A percentile compares a stretch with the other conserved stretches of the same genome.
Evolutionary conservation across 2,797 vertebrate genomes (phyloP).

Genomic region (Capromys pilorides): DNA sequence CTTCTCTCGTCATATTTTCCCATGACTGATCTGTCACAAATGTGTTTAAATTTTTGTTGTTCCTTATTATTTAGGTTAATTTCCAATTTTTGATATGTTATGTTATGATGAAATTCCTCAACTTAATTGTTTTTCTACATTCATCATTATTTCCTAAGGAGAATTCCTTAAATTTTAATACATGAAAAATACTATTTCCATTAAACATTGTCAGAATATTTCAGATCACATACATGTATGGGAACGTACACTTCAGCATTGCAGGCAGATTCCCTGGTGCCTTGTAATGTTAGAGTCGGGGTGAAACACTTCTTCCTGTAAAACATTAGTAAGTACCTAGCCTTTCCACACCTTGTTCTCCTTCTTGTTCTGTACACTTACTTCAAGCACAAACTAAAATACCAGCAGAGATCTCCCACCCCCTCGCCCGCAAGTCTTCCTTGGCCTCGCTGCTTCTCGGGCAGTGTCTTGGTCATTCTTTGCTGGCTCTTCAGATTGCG

Average conservation of each 20-base stretch:
- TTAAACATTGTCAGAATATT: constrained; percentile 35
- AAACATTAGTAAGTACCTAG: constrained; percentile 59
- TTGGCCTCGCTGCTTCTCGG: not conserved
- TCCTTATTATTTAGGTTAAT: constrained; percentile 11
- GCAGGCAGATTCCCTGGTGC: not conserved
- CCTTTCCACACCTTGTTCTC: constrained; percentile 55
- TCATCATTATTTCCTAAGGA: constrained; percentile 12
- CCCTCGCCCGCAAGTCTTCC: not conserved
- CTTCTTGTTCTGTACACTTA: constrained; percentile 29
- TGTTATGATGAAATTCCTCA: constrained; percentile 11
- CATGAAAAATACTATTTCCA: constrained; percentile 41
- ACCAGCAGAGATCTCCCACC: constrained; percentile 20
- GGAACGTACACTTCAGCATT: constrained; percentile 31
- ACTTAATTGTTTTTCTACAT: constrained; percentile 29
- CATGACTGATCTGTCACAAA: not conserved
- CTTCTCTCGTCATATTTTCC: constrained; percentile 39
- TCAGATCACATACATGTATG: not conserved
- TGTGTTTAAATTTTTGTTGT: constrained; percentile 46
- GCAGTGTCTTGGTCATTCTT: not conserved
- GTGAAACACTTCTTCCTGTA: constrained; percentile 47
- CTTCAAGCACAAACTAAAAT: constrained; percentile 63
- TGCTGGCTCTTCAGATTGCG: not conserved
- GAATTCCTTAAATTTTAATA: constrained; percentile 43
- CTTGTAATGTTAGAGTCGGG: not conserved
- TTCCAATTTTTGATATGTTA: not conserved